Evolutionary conservation across 2,888 invertebrate genomes (phyloP), one percentile per base, ranked within the genome.

Genomic region (Sthenelais limicola): DNA sequence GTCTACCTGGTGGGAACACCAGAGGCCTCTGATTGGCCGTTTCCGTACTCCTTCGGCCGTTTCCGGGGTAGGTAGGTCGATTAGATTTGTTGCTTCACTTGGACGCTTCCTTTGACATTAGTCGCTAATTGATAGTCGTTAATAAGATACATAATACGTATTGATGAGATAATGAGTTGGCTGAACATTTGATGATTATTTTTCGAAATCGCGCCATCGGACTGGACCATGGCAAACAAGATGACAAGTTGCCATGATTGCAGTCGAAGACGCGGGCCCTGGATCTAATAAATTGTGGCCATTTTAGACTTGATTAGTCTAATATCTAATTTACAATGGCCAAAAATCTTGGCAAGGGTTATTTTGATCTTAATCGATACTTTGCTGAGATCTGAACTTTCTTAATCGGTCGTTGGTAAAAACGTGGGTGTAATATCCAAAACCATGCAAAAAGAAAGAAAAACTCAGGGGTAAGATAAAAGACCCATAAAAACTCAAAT

Each of bases 1-100:
- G n/a, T n/a, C n/a, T n/a, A n/a, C n/a, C n/a, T n/a, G n/a, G n/a
- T n/a, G n/a, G n/a, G n/a, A n/a, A n/a, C n/a, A n/a, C n/a, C n/a
- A n/a, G n/a, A n/a, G n/a, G n/a, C n/a, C n/a, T n/a, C n/a, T n/a
- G n/a, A n/a, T 62, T 43, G 62, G 62, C 62, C 62, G 38, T 62
- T 62, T 62, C 38, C 62, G 62, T 62, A 62, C 38, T 38, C 62
- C 62, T 62, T 38, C 62, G 62, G 62, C 62, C 62, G 62, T 62
- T 62, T 38, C 38, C 38, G 62, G 62, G 62, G 62, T 35, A 38
- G 56, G 62, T 35, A 38, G 62, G 62, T 62, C 62, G n/a, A n/a
- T n/a, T n/a, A 62, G 35, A 38, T 38, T 28, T 43, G 38, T 38
- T 62, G 62, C 43, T 38, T 62, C 62, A 38, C 62, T 62, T 62